Percentiles rank a stretch among this genome's conserved stretches.
phyloP scores from a whole-genome alignment of 2,888 invertebrate genomes.

The Hydriomena furcata region DNA sequence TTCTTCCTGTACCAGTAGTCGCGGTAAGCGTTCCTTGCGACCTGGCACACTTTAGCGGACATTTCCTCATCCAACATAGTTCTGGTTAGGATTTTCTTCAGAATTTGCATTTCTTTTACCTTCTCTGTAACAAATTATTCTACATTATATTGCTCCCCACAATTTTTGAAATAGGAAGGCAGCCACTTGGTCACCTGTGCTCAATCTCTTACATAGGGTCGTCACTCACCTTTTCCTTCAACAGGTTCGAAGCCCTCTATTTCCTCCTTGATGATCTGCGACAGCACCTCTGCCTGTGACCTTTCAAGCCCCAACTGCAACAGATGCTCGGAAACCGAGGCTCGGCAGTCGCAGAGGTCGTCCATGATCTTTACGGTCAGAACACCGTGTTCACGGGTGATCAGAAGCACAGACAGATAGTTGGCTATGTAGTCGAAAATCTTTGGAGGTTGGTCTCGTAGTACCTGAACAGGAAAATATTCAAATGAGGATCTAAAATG shows the following conservation, averaged over 20 bases:
- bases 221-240: conserved; percentile 58
- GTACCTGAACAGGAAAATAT: conserved; percentile 75
- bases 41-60: conserved; percentile 63
- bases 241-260: conserved; percentile 52
- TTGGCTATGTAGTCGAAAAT: conserved; percentile 88
- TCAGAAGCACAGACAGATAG: conserved; percentile 87
- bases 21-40: conserved; percentile 66
- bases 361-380: conserved; percentile 69
- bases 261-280: conserved; percentile 63
- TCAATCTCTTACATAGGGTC: too few relatives aligned
- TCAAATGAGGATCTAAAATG: not conserved
- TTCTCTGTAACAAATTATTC: conserved; percentile 58
- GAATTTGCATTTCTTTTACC: conserved; percentile 60
- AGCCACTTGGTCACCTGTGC: too few relatives aligned
- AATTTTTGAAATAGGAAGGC: too few relatives aligned
- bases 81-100: conserved; percentile 57
- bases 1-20: conserved; percentile 74
- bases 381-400: conserved; percentile 85
- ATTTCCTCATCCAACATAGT: conserved; percentile 58
- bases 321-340: conserved; percentile 66
- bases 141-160: too few relatives aligned
- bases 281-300: conserved; percentile 43
- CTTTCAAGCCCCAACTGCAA: conserved; percentile 52
- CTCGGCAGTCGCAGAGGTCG: conserved; percentile 72
- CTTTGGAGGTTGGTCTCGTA: conserved; percentile 86